Percentiles rank a stretch among this genome's conserved stretches.
Conservation (phyloP, 2,888 invertebrate species). For the Malacosoma neustria region DNA sequence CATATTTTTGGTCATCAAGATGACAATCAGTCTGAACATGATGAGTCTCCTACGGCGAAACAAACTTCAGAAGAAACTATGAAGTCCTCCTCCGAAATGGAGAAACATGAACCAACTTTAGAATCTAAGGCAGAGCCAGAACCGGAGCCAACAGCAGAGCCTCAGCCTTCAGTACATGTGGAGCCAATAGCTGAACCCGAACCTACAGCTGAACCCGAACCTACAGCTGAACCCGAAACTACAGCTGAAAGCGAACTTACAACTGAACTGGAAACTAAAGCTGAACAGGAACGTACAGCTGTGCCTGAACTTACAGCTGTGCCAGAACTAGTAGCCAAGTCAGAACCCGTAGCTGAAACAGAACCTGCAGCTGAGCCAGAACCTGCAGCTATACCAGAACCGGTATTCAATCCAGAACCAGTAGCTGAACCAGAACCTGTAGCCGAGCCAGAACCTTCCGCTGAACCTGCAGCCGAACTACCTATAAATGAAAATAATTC, state of each 20-base stretch:
- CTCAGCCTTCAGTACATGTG: slow-evolving; percentile 2
- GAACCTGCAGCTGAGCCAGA: slow-evolving; percentile 18
- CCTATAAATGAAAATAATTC: slow-evolving; percentile 17
- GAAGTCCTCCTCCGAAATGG: slow-evolving; percentile 18
- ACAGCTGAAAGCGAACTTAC: slow-evolving; percentile 7
- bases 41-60: slow-evolving; percentile 15
- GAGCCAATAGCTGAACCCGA: slow-evolving; percentile 19
- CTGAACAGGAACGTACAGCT: slow-evolving; percentile 17
- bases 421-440: slow-evolving; percentile 19
- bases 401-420: slow-evolving; percentile 21
- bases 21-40: slow-evolving; percentile 22
- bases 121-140: slow-evolving; percentile 25
- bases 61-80: slow-evolving; percentile 10
- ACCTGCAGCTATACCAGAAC: slow-evolving; percentile 10
- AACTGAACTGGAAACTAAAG: slow-evolving; percentile 11
- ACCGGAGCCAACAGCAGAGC: slow-evolving; percentile 11
- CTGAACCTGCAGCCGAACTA: slow-evolving; percentile 23
- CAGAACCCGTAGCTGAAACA: slow-evolving; percentile 18
- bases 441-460: slow-evolving; percentile 23
- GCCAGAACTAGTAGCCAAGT: slow-evolving; percentile 21
- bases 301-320: slow-evolving; percentile 20
- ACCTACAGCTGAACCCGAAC: slow-evolving; percentile 9
- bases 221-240: slow-evolving; percentile 15
- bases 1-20: slow-evolving; percentile 37
- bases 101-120: slow-evolving; percentile 20